Evolutionary conservation across 2,888 invertebrate species (phyloP), one percentile per base, ranked within the genome.

Genomic region (Biston stratarius): DNA sequence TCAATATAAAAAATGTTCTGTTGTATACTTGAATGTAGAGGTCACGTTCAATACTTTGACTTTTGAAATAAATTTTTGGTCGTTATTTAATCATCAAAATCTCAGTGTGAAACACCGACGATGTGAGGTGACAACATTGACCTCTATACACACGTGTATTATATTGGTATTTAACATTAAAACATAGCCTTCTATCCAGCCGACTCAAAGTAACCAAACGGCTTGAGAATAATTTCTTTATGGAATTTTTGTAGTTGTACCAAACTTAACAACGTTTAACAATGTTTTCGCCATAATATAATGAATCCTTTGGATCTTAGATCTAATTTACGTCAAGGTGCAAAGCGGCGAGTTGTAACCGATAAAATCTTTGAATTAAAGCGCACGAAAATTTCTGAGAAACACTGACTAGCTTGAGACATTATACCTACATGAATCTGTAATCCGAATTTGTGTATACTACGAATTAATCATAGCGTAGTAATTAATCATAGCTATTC

Each of bases 61-160:
- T 14, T 38, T 9, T 10, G 14, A 38, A 53, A 53, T 14, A 10
- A 14, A 2, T 24, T 49, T 42, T 59, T 33, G 33, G 59, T 38
- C 24, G 15, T 79, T 76, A 77, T 45, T 57, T 6, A 49, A 47
- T 59, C 44, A 45, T 34, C 15, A 38, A 42, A 45, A 49, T 59
- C 59, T 49, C 40, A n/a, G 38, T 24, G 33, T 47, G 44, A 52
- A 61, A 61, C 44, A 14, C 49, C 59, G 48, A 40, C 47, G 49
- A 49, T 33, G n/a, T n/a, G 58, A 59, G 59, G 59, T 59, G 48
- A 59, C 38, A 59, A 59, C 49, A 59, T 59, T 59, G 59, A 59
- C 59, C 59, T 59, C 59, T 48, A 49, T 49, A 59, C 59, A 40
- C 40, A 42, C 49, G 45, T 61, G 52, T 45, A 52, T 45, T 51